Percentiles rank a stretch among this genome's conserved stretches.
Evolutionary conservation across 2,797 vertebrate genomes (phyloP).

Genomic region (Siniperca obscura): DNA sequence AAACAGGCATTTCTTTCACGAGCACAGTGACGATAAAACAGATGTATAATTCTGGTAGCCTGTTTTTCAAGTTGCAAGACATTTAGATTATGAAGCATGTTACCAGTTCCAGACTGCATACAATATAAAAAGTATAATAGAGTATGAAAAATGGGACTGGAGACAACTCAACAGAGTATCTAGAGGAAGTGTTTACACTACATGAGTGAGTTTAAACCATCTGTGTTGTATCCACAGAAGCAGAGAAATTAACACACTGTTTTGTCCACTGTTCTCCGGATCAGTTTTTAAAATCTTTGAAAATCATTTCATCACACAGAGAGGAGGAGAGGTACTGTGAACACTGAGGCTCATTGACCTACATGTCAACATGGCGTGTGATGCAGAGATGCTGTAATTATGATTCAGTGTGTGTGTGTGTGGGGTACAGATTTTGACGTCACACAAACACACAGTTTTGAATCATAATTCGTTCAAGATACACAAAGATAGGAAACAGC

Average conservation of each 20-base stretch:
- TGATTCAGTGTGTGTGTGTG: background rate
- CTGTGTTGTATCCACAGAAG: slow-evolving; percentile 31
- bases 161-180: slow-evolving; percentile 15
- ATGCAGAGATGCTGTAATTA: slow-evolving; percentile 43
- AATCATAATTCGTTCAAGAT: slow-evolving; percentile 34
- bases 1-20: slow-evolving; percentile 6
- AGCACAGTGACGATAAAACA: slow-evolving; percentile 12
- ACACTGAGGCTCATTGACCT: slow-evolving; percentile 51
- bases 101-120: too few species aligned
- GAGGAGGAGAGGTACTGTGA: slow-evolving; percentile 8
- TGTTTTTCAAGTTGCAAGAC: background rate
- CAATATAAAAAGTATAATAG: too few species aligned
- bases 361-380: slow-evolving; percentile 43
- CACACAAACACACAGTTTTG: slow-evolving; percentile 5
- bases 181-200: slow-evolving; percentile 45
- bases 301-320: slow-evolving; percentile 26
- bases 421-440: background rate
- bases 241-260: background rate
- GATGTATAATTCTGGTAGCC: background rate
- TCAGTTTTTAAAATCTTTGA: slow-evolving; percentile 22
- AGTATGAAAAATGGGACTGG: slow-evolving; percentile 13
- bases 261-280: background rate
- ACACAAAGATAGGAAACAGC: slow-evolving; percentile 6
- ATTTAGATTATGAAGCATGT: background rate
- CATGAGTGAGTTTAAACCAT: slow-evolving; percentile 40